phyloP scores from a whole-genome alignment of 2,797 vertebrate species.

The Phyllotis vaccarum region DNA sequence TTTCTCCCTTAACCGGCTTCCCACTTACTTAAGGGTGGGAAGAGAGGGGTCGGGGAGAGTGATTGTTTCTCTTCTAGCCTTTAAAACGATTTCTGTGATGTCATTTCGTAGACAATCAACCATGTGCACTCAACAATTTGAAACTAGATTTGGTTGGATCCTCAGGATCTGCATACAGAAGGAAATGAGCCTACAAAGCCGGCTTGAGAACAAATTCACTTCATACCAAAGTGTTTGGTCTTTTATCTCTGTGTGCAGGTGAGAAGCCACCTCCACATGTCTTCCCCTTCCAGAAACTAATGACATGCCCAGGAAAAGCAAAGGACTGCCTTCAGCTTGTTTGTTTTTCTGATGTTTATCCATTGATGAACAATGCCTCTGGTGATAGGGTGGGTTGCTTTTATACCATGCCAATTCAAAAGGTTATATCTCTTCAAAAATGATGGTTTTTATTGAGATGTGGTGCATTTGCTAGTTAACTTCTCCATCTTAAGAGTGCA shows the following conservation, averaged over 20 bases:
- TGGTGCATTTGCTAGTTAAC: neutral
- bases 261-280: neutral
- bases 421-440: neutral
- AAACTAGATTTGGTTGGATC: too few species aligned
- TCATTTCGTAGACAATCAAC: too few species aligned
- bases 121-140: too few species aligned
- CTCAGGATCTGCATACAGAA: neutral
- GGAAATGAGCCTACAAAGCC: neutral
- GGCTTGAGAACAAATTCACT: neutral
- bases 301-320: neutral
- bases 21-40: neutral
- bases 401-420: neutral
- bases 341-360: too few species aligned
- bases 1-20: neutral
- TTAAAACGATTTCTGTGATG: neutral
- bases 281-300: neutral
- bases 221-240: too few species aligned
- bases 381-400: too few species aligned
- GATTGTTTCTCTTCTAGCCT: neutral
- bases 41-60: neutral
- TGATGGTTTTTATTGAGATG: neutral
- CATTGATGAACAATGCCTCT: too few species aligned
- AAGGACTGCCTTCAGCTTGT: too few species aligned
- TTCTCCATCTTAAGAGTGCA: neutral
- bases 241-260: neutral